Evolutionary conservation across 1,140 invertebrate genomes (phyloP).

Genomic region (Eciton burchellii): DNA sequence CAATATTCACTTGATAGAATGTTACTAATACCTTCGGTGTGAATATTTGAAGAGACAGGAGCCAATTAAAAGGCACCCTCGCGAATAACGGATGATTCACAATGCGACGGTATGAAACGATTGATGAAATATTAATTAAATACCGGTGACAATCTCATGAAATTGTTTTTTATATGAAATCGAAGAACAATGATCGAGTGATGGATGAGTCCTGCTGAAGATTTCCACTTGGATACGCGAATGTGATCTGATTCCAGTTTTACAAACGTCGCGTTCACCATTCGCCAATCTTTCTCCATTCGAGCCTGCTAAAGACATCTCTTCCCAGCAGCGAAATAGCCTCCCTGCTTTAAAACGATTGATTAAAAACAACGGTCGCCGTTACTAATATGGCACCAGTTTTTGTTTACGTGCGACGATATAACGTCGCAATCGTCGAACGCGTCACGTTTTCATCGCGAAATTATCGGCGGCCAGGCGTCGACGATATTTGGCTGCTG

Average conservation of each 20-base stretch:
- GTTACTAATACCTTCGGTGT: background rate
- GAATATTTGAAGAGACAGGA: background rate
- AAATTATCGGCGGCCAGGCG: slow-evolving; percentile 18
- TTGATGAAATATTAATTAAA: slow-evolving; percentile 5
- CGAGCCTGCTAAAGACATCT: no score
- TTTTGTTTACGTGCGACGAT: slow-evolving; percentile 44
- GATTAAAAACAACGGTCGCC: slow-evolving; percentile 14
- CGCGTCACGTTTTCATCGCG: slow-evolving; percentile 19
- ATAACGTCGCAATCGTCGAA: slow-evolving; percentile 39
- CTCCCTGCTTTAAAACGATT: slow-evolving; percentile 6
- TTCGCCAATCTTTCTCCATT: background rate
- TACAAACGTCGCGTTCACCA: background rate
- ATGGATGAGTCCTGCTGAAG: background rate
- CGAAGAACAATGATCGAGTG: background rate
- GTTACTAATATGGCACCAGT: background rate
- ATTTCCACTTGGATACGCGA: background rate
- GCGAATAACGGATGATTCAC: background rate
- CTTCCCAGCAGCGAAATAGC: background rate
- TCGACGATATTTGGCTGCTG: slow-evolving; percentile 59
- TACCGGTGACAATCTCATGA: background rate
- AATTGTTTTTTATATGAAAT: slow-evolving; percentile 9
- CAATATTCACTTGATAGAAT: background rate
- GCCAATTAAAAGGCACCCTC: background rate
- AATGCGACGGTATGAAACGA: background rate
- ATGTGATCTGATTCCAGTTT: background rate